Conservation (phyloP, 1,140 invertebrate genomes). For the Drosophila pseudoananassae region DNA sequence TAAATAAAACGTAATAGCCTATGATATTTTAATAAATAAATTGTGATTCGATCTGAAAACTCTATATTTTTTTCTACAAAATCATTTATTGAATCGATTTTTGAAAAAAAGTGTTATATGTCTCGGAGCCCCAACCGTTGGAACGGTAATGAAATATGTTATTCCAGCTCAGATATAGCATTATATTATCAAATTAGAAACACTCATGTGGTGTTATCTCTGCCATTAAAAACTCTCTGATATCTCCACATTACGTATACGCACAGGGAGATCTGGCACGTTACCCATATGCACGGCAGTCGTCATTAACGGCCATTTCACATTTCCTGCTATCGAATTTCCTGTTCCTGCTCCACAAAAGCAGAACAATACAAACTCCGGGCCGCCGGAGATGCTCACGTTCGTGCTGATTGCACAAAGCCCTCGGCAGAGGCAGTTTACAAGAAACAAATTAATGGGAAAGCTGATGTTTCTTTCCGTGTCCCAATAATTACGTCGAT, state of each 20-base stretch:
- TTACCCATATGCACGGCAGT: slow-evolving; percentile 55
- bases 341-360: slow-evolving; percentile 23
- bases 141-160: no score
- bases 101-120: no score
- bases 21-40: no score
- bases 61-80: no score
- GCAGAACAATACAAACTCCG: slow-evolving; percentile 10
- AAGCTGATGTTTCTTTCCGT: slow-evolving; percentile 47
- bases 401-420: slow-evolving; percentile 73
- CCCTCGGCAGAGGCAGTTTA: slow-evolving; percentile 55
- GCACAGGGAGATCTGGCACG: slow-evolving; percentile 3
- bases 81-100: no score
- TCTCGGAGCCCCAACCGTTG: no score
- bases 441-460: slow-evolving; percentile 73
- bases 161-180: no score
- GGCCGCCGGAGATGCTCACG: slow-evolving; percentile 41
- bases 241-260: background rate
- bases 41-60: no score
- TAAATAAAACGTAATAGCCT: no score
- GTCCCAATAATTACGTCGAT: slow-evolving; percentile 65
- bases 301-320: slow-evolving; percentile 55
- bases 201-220: no score
- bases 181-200: no score
- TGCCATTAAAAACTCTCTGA: no score
- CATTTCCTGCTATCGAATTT: slow-evolving; percentile 71